A percentile compares a stretch with the other conserved stretches of the same genome.
Conservation (phyloP, 2,113 vertebrate genomes). For the Phaetusa simplex region DNA sequence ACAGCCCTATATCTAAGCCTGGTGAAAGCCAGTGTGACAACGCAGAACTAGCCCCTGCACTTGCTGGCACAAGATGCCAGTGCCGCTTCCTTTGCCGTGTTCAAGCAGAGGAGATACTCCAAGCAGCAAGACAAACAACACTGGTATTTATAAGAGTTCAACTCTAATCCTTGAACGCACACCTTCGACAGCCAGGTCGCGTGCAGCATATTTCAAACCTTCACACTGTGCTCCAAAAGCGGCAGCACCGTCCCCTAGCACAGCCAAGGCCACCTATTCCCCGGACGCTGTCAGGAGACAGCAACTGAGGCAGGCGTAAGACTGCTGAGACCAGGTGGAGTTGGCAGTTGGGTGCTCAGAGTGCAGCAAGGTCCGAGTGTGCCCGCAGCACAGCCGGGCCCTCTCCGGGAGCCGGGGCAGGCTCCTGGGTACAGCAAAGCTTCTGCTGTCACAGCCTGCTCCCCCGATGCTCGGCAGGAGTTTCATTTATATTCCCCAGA, state of each 20-base stretch:
- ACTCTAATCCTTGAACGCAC: background rate
- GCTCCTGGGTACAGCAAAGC: background rate
- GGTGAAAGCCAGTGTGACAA: background rate
- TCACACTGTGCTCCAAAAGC: background rate
- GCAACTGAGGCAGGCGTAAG: rapidly evolving
- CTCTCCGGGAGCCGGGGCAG: rapidly evolving
- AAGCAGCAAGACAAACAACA: background rate
- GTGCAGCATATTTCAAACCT: background rate
- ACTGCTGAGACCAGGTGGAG: background rate
- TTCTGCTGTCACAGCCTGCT: too few species aligned
- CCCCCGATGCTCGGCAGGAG: rapidly evolving
- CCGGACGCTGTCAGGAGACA: background rate
- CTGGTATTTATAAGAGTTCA: background rate
- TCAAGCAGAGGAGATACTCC: background rate
- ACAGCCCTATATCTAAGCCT: background rate
- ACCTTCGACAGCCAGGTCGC: background rate
- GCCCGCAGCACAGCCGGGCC: background rate
- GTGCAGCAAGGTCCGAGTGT: rapidly evolving
- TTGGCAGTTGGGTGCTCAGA: background rate
- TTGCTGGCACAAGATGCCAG: background rate
- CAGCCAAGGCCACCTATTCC: background rate
- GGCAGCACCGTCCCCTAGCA: background rate
- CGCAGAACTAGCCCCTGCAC: background rate
- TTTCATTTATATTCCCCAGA: background rate
- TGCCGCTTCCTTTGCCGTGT: background rate